Conservation (phyloP, 2,113 vertebrate species). For the Tetrao urogallus region DNA sequence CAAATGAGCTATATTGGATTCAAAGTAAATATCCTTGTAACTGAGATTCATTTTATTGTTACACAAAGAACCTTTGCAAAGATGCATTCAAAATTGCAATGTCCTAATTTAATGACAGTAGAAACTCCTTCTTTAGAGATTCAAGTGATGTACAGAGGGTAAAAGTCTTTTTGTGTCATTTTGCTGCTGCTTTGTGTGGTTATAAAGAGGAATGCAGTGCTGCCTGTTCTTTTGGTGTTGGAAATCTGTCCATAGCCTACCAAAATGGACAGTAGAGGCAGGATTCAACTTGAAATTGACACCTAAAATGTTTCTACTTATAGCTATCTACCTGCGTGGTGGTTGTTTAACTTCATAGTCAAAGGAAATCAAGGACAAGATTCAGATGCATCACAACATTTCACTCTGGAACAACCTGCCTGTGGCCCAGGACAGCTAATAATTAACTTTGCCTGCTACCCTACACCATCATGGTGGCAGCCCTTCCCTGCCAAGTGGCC, state of each 20-base stretch:
- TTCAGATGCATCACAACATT: not conserved
- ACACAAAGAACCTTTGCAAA: not conserved
- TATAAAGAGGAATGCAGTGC: not conserved
- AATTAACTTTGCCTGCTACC: too few species aligned
- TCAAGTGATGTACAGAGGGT: not conserved
- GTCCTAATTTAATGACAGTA: not conserved
- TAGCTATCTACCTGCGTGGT: not conserved
- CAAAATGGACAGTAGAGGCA: not conserved
- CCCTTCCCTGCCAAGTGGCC: not conserved
- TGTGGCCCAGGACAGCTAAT: not conserved
- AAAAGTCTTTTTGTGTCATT: not conserved
- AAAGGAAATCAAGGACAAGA: not conserved
- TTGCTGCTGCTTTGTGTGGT: not conserved
- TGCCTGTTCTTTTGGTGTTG: not conserved
- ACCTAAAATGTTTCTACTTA: not conserved
- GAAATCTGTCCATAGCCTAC: not conserved
- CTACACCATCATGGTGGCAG: not conserved
- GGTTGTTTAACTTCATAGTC: not conserved
- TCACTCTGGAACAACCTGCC: not conserved
- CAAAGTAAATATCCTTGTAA: not conserved
- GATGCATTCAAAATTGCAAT: not conserved
- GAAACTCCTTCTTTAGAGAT: not conserved
- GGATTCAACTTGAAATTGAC: not conserved
- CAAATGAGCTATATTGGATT: not conserved
- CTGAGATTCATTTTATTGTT: not conserved